Evolutionary conservation across 1,140 invertebrate genomes (phyloP).

Genomic region (Lasioglossum baleicum): DNA sequence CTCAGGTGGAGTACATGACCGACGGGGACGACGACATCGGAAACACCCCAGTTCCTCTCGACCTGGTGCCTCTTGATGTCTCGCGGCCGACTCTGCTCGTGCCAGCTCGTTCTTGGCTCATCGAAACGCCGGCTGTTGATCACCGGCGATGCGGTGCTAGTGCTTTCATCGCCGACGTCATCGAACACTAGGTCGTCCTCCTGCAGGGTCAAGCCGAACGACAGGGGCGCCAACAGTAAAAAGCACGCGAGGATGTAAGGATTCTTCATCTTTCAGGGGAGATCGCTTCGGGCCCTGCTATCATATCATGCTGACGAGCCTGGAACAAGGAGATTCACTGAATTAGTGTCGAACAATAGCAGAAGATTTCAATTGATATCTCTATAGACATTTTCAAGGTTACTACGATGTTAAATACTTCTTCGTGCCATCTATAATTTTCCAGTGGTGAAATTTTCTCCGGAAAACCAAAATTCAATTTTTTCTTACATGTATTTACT

Average conservation of each 20-base stretch:
- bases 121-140: constrained; percentile 31
- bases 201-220: constrained; percentile 59
- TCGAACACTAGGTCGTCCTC: constrained; percentile 79
- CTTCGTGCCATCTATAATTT: no score
- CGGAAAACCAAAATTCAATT: no score
- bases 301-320: constrained; percentile 73
- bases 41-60: constrained; percentile 73
- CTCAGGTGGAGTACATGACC: constrained; percentile 78
- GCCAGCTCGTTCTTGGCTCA: constrained; percentile 24
- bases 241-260: constrained; percentile 62
- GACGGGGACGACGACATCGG: constrained; percentile 73
- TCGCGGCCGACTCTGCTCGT: constrained; percentile 30
- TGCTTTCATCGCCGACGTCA: constrained; percentile 69
- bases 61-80: constrained; percentile 49
- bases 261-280: constrained; percentile 73
- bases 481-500: no score
- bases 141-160: constrained; percentile 32
- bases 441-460: no score
- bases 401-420: no score
- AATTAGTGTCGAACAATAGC: no score
- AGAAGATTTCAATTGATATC: no score
- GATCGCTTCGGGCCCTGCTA: constrained; percentile 61
- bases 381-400: no score
- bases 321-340: constrained; percentile 49
- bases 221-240: constrained; percentile 55